These are phyloP conservation scores for Hemaris fuciformis DNA, from an alignment of 2,888 invertebrate species.

Conservation along the genomic window DNA sequence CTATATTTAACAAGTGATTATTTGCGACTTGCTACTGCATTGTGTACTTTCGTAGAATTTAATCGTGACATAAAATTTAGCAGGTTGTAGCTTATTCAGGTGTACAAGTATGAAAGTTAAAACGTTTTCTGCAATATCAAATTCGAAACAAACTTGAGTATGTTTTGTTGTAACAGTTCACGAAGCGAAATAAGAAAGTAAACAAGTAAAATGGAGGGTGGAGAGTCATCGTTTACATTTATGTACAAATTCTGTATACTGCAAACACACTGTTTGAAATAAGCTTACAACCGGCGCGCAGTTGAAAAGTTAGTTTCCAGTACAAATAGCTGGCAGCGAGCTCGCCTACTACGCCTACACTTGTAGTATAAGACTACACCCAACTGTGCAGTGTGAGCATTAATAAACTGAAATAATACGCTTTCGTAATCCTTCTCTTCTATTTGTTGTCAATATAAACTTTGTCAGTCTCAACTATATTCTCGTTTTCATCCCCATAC, in stretches of 20 bases:
- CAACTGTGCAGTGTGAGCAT: background rate
- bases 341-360: background rate
- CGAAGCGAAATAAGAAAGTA: conserved; percentile 62
- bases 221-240: conserved; percentile 65
- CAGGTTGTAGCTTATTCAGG: background rate
- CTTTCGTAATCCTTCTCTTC: background rate
- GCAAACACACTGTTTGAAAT: conserved; percentile 55
- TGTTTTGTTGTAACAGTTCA: conserved; percentile 57
- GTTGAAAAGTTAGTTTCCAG: conserved; percentile 59
- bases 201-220: conserved; percentile 57
- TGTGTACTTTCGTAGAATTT: background rate
- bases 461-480: too few relatives aligned
- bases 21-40: background rate
- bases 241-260: conserved; percentile 50
- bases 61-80: background rate
- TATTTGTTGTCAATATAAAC: background rate
- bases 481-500: too few relatives aligned
- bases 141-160: conserved; percentile 40
- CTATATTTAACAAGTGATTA: conserved; percentile 20
- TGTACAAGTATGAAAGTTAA: conserved; percentile 22
- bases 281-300: conserved; percentile 49
- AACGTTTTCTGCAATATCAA: conserved; percentile 40
- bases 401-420: background rate
- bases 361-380: background rate
- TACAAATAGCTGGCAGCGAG: conserved; percentile 35